These are phyloP conservation scores for Morpho helenor DNA, from an alignment of 2,888 invertebrate species.

Conservation along the genomic window DNA sequence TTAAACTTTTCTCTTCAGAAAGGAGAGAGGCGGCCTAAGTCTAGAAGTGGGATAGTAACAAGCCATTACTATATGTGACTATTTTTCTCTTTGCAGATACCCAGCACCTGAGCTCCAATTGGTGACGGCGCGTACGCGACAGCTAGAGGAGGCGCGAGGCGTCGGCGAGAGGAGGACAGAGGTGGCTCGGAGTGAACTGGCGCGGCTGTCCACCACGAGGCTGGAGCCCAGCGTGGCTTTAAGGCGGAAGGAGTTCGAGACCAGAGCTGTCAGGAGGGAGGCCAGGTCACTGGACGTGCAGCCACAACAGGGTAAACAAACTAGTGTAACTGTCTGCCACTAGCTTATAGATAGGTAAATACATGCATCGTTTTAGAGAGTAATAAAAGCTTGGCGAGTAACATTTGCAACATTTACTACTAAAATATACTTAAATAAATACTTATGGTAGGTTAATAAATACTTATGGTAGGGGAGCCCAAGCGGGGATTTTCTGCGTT, in stretches of 20 bases:
- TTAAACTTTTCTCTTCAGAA: no score
- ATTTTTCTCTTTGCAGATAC: constrained; percentile 44
- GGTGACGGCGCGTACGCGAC: constrained; percentile 85
- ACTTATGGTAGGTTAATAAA: no score
- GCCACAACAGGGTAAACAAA: constrained; percentile 53
- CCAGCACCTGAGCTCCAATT: constrained; percentile 79
- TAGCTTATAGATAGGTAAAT: no score
- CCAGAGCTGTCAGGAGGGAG: constrained; percentile 63
- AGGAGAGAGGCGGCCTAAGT: no score
- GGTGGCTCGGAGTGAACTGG: constrained; percentile 83
- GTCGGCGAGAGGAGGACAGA: constrained; percentile 83
- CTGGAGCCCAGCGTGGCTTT: constrained; percentile 88
- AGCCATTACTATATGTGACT: background rate
- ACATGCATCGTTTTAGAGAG: no score
- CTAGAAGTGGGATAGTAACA: no score
- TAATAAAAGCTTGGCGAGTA: no score
- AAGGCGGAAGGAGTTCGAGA: constrained; percentile 85
- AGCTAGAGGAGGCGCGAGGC: constrained; percentile 84
- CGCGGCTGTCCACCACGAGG: constrained; percentile 81
- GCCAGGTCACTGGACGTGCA: constrained; percentile 71
- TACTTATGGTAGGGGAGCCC: no score
- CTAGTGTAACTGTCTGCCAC: background rate
- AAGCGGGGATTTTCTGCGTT: no score
- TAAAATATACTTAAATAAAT: no score
- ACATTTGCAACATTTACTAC: no score